phyloP scores from a whole-genome alignment of 2,888 invertebrate species.

The Rhorus exstirpatorius region DNA sequence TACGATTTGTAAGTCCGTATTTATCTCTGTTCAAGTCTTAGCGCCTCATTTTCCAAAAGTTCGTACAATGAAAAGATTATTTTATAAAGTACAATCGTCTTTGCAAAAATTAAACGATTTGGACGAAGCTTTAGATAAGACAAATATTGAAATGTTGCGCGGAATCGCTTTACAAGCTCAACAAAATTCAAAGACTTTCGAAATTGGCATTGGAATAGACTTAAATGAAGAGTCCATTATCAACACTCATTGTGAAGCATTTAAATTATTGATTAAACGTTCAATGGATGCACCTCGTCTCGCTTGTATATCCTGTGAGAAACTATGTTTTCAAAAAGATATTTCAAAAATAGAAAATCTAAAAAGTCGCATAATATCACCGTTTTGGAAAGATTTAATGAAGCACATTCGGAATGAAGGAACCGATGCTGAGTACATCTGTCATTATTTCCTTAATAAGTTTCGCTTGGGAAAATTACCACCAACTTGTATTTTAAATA shows the following conservation, averaged over 20 bases:
- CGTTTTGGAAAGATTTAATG: conserved; percentile 59
- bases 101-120: conserved; percentile 27
- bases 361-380: conserved; percentile 18
- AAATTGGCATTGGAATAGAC: conserved; percentile 43
- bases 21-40: conserved; percentile 62
- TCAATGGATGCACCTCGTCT: conserved; percentile 64
- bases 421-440: conserved; percentile 7
- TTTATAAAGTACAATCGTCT: conserved; percentile 42
- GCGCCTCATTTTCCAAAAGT: conserved; percentile 65
- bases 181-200: conserved; percentile 10
- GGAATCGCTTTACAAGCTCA: conserved; percentile 36
- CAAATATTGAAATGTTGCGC: conserved; percentile 31
- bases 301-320: conserved; percentile 43
- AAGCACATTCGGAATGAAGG: conserved; percentile 2
- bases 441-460: neutral
- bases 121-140: conserved; percentile 45
- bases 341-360: conserved; percentile 44
- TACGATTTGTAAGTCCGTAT: conserved; percentile 58
- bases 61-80: conserved; percentile 55
- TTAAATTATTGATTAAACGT: conserved; percentile 62
- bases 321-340: conserved; percentile 67
- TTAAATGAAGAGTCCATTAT: conserved; percentile 66
- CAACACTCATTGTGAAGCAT: conserved; percentile 53
- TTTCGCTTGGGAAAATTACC: conserved; percentile 10
- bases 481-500: conserved; percentile 17